Evolutionary conservation across 2,888 invertebrate species (phyloP).

Genomic region (Hypselothyrea guttata): DNA sequence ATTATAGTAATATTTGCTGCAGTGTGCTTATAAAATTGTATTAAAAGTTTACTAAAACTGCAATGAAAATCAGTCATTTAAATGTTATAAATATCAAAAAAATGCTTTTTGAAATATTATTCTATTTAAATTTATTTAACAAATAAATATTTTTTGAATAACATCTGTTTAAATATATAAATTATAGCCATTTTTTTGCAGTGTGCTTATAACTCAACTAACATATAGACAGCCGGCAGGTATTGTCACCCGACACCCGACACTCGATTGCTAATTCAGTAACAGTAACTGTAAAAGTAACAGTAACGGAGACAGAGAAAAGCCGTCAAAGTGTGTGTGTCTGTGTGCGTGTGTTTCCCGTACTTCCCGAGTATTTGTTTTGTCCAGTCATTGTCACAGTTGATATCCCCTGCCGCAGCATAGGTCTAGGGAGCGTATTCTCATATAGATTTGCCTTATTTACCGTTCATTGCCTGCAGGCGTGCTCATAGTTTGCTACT

Average conservation of each 20-base stretch:
- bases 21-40: too few relatives aligned
- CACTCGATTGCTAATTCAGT: conserved; percentile 59
- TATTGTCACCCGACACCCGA: conserved; percentile 17
- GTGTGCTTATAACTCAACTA: conserved; percentile 19
- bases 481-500: conserved; percentile 47
- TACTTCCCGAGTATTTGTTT: conserved; percentile 24
- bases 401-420: background rate
- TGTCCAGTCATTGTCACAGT: conserved; percentile 43
- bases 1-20: too few relatives aligned
- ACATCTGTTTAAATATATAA: too few relatives aligned
- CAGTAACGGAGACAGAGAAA: conserved; percentile 23
- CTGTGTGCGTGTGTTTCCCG: background rate
- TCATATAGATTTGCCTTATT: conserved; percentile 39
- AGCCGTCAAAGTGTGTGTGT: background rate
- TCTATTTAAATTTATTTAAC: conserved; percentile 7
- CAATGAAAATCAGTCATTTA: too few relatives aligned
- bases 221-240: conserved; percentile 12
- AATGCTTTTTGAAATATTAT: too few relatives aligned
- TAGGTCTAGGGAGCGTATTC: conserved; percentile 1
- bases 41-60: background rate
- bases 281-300: conserved; percentile 29
- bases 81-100: too few relatives aligned
- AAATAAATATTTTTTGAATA: background rate
- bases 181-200: conserved; percentile 3
- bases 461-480: conserved; percentile 50